A percentile compares a stretch with the other conserved stretches of the same genome.
These are phyloP conservation scores for Lomographa bimaculata DNA, from an alignment of 2,888 invertebrate genomes.

Conservation along the genomic window DNA sequence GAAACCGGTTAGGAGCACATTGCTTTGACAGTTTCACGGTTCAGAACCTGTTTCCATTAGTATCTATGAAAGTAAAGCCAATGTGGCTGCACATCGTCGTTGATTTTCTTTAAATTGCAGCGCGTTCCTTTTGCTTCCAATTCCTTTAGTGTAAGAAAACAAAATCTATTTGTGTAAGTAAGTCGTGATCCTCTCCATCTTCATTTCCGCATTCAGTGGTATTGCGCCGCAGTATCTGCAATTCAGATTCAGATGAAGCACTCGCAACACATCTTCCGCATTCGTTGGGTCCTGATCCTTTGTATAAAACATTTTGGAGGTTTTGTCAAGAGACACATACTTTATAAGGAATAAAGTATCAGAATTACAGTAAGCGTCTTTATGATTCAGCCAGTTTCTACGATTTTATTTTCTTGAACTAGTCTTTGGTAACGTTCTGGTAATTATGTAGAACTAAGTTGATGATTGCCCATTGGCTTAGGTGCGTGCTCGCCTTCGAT, in stretches of 20 bases:
- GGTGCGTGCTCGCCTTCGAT: too few relatives aligned
- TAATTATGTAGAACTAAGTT: too few relatives aligned
- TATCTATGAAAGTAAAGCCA: slow-evolving; percentile 3
- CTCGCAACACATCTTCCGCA: slow-evolving; percentile 1
- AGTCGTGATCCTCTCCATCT: not conserved
- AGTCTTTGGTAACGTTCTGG: too few relatives aligned
- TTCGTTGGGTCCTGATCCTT: not conserved
- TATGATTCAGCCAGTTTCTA: too few relatives aligned
- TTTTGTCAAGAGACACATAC: slow-evolving; percentile 1
- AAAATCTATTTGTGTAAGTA: slow-evolving; percentile 1
- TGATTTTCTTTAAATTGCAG: not conserved
- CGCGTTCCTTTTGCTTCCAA: not conserved
- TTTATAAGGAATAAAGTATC: too few relatives aligned
- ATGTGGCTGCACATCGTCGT: not conserved
- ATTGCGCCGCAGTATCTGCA: slow-evolving; percentile 2
- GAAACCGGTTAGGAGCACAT: too few relatives aligned
- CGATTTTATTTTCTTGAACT: too few relatives aligned
- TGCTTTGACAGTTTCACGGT: too few relatives aligned
- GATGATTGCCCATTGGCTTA: too few relatives aligned
- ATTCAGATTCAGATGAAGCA: slow-evolving; percentile 10
- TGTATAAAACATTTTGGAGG: slow-evolving; percentile 2
- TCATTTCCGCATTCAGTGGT: slow-evolving; percentile 2
- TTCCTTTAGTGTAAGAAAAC: not conserved
- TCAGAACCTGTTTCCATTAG: too few relatives aligned
- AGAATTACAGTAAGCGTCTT: too few relatives aligned